Evolutionary conservation across 2,888 invertebrate genomes (phyloP).

Genomic region (Bruchidius siliquastri): DNA sequence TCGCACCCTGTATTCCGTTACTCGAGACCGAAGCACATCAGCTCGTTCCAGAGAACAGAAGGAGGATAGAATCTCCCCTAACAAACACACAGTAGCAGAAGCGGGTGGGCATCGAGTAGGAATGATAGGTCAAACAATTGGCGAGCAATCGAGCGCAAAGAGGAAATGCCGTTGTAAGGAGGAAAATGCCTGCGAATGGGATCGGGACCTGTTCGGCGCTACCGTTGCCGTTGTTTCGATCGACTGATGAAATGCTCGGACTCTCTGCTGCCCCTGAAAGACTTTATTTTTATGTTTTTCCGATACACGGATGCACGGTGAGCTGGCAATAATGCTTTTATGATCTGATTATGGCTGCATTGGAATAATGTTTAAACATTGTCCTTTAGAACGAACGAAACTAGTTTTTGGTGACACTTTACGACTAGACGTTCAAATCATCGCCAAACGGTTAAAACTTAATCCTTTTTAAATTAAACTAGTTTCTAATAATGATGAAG

Average conservation of each 20-base stretch:
- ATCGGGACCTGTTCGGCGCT: constrained; percentile 42
- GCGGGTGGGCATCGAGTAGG: constrained; percentile 27
- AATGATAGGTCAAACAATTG: constrained; percentile 49
- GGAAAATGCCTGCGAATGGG: constrained; percentile 49
- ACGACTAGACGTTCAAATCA: no score
- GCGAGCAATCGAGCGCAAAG: constrained; percentile 47
- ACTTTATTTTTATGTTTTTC: constrained; percentile 2
- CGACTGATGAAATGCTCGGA: background rate
- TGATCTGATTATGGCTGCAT: background rate
- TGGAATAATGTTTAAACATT: background rate
- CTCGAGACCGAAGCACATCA: background rate
- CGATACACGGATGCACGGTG: constrained; percentile 1
- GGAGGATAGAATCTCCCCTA: constrained; percentile 2
- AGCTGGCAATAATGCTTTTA: background rate
- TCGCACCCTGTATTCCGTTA: no score
- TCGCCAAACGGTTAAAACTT: no score
- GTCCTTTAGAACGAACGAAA: no score
- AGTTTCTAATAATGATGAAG: no score
- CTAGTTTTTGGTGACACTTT: no score
- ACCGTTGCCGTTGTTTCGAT: constrained; percentile 8
- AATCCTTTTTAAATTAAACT: no score
- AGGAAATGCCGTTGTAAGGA: constrained; percentile 48
- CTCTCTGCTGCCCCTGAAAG: background rate
- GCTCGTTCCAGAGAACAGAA: background rate
- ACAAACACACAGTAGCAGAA: constrained; percentile 20